A percentile compares a stretch with the other conserved stretches of the same genome.
phyloP scores from a whole-genome alignment of 2,797 vertebrate genomes.

The Siniperca obscura region DNA sequence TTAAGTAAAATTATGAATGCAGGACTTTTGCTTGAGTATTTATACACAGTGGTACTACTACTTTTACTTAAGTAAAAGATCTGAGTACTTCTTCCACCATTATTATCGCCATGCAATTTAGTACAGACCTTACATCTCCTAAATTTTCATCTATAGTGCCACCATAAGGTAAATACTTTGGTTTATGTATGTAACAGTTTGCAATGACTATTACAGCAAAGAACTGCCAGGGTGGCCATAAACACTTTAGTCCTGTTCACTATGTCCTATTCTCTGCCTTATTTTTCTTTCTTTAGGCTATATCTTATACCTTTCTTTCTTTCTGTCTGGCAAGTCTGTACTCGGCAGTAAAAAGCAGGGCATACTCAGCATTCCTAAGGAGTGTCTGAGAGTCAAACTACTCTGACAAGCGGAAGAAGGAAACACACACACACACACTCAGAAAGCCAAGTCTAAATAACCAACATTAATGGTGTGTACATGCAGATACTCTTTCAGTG shows the following conservation, averaged over 20 bases:
- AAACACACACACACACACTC: conserved; percentile 33
- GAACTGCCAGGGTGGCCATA: background rate
- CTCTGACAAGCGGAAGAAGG: conserved; percentile 73
- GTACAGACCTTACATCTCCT: background rate
- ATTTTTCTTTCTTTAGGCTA: background rate
- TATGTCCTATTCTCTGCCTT: conserved; percentile 1
- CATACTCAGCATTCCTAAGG: conserved; percentile 82
- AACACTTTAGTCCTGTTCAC: background rate
- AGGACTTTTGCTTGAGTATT: background rate
- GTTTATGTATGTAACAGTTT: background rate
- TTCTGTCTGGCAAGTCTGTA: conserved; percentile 78
- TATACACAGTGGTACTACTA: background rate
- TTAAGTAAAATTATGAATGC: background rate
- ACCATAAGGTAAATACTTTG: background rate
- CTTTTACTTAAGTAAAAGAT: background rate
- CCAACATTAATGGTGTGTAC: conserved; percentile 17
- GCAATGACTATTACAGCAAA: background rate
- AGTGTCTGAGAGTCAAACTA: conserved; percentile 74
- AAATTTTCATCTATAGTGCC: background rate
- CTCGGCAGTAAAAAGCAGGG: conserved; percentile 75
- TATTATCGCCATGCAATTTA: background rate
- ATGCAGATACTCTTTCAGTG: conserved; percentile 18
- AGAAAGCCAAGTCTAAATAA: conserved; percentile 17
- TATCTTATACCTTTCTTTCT: background rate
- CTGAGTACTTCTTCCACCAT: background rate